phyloP scores from a whole-genome alignment of 2,888 invertebrate genomes.

The Cantharis rufa region DNA sequence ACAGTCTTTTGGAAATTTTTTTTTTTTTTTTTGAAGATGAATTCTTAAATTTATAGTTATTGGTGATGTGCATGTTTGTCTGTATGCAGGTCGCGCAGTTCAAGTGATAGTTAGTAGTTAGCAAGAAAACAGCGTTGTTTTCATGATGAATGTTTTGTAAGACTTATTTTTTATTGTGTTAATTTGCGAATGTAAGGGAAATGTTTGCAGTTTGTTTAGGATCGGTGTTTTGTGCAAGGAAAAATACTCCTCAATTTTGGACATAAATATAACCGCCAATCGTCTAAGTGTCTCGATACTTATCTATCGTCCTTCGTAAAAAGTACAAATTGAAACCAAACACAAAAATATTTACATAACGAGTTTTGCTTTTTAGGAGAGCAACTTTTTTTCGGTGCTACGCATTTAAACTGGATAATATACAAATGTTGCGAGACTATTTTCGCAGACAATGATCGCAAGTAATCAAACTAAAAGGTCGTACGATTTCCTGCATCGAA shows the following conservation, averaged over 20 bases:
- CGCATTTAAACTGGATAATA: not conserved
- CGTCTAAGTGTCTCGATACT: not conserved
- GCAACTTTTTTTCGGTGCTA: not conserved
- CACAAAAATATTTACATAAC: not conserved
- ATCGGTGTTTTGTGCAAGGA: not conserved
- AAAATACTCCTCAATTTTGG: not conserved
- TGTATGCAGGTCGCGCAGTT: constrained; percentile 54
- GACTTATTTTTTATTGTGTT: constrained; percentile 29
- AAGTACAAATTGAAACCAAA: not conserved
- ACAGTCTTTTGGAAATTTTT: constrained; percentile 39
- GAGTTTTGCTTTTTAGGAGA: not conserved
- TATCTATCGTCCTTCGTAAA: not conserved
- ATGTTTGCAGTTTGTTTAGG: not conserved
- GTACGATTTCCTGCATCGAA: constrained; percentile 11
- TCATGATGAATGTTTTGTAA: not conserved
- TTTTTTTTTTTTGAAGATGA: constrained; percentile 23
- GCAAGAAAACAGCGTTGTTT: constrained; percentile 12
- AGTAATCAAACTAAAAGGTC: constrained; percentile 11
- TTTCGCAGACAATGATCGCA: not conserved
- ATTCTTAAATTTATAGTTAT: constrained; percentile 34
- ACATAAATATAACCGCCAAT: not conserved
- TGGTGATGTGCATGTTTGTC: constrained; percentile 59
- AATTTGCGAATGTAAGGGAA: constrained; percentile 3
- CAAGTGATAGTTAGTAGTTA: constrained; percentile 23
- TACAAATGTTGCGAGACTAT: not conserved